Evolutionary conservation across 2,797 vertebrate species (phyloP), one percentile per base, ranked within the genome.

Genomic region (Taeniopygia guttata): DNA sequence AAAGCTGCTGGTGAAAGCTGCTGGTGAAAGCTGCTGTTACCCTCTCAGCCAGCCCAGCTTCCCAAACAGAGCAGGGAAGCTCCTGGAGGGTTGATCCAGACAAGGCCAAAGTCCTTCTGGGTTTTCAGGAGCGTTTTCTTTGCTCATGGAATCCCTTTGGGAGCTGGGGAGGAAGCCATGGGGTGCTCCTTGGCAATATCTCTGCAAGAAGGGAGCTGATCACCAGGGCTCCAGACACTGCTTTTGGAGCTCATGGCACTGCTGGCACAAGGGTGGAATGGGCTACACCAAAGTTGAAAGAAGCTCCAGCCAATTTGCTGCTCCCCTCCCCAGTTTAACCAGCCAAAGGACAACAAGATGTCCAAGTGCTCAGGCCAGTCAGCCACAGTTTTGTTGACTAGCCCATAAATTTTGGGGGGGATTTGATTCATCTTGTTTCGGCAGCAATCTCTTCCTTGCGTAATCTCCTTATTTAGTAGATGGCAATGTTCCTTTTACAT

Each of bases 141-240:
- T 58, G 15, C 36, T 48, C 22, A 5, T 9, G 1, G 67, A 72
- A 62, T 34, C 26, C 16, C 29, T 56, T 4, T 60, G 42, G 23
- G 42, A 90, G 23, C 16, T 1, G 0, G 7, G 26, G 18, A 78
- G 11, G 42, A 81, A 42, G 34, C 38, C 54, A 52, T 4, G 2
- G 15, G 18, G 13, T 16, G 10, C 4, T 11, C 7, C 32, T 49
- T 49, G 54, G n/a, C 1, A 4, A 42, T 0, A 4, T 10, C 34
- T 75, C 45, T 56, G 23, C 19, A 25, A 10, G 46, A 56, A 72
- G 32, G 11, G 32, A 78, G 48, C 4, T 45, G 29, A 36, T 13
- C 25, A 54, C 14, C 5, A 3, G 9, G 10, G 13, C 38, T 58
- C 38, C 46, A 51, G 42, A 11, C 23, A 8, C 81, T 70, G 20